Base-by-base conservation (phyloP, 1,140 invertebrate genomes). In the Harlomillsia oculata region DNA sequence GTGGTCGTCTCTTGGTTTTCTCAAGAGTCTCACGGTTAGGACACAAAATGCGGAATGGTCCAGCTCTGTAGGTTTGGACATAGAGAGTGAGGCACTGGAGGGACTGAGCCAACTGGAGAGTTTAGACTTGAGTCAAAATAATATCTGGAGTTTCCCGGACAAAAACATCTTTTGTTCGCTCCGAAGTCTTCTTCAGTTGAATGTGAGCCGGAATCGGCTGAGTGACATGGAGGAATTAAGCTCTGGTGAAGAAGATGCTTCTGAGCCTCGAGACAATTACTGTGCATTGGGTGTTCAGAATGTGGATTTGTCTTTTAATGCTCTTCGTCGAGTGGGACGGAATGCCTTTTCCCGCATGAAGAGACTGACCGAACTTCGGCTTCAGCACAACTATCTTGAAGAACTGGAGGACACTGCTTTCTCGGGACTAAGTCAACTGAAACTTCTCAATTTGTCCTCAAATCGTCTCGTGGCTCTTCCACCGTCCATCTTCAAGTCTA, bases 21-120 rank as follows among this genome's bases (percentile, higher is more conserved):
- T 57, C 23, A 76, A 84, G 54, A 87, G 87, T 71, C 76, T 91
- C 28, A 88, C 87, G 2, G 77, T 94, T 45, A 78, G 86, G 60
- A 91, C 89, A 4, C 84, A 88, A 70, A 92, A 92, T 69, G 84
- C 82, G 30, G 86, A 87, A 68, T 90, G 87, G 87, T 85, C 83
- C 9, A 75, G 78, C n/a, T 81, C 84, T 5, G 85, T 89, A 80
- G 82, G 82, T 28, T 72, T 91, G 62, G 83, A 89, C 67, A 77
- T 91, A 46, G 81, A 82, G n/a, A 76, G 79, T 2, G 80, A 82
- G 14, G 83, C 81, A 11, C 91, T 87, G 70, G 79, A 80, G 63
- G 83, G 85, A 67, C 77, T 87, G 29, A 74, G 77, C 52, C 77
- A 82, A 66, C 71, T 88, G 57, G 82, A 88, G 72, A 76, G 81